These are phyloP conservation scores for Mus pahari DNA, from an alignment of 2,113 vertebrate genomes.

Conservation along the genomic window DNA sequence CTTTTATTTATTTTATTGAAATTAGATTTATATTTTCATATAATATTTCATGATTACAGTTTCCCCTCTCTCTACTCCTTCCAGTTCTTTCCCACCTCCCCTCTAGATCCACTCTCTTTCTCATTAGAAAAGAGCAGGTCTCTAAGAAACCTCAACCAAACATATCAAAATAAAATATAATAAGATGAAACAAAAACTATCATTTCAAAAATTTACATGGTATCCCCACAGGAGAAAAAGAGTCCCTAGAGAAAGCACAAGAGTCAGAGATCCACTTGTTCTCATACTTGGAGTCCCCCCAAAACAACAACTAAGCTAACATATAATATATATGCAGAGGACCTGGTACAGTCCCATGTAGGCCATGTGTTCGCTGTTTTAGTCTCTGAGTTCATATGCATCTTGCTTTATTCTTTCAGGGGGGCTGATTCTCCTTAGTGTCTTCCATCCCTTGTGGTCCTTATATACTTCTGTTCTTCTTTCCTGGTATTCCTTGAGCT, in stretches of 20 bases:
- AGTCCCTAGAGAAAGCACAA: background rate
- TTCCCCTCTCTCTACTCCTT: background rate
- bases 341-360: background rate
- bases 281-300: background rate
- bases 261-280: background rate
- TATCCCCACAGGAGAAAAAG: background rate
- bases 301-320: background rate
- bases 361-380: background rate
- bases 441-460: too few species aligned
- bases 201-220: background rate
- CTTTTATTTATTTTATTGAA: background rate
- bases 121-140: background rate
- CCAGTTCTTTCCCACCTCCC: background rate
- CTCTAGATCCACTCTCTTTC: background rate
- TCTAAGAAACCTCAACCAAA: background rate
- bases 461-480: background rate
- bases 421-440: background rate
- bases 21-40: background rate
- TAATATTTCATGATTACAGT: background rate
- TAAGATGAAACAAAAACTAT: background rate
- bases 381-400: background rate
- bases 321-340: background rate
- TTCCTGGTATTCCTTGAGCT: background rate
- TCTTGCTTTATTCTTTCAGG: background rate
- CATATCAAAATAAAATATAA: background rate